Base-by-base conservation (phyloP, 2,113 vertebrate species). In the Gavia stellata region DNA sequence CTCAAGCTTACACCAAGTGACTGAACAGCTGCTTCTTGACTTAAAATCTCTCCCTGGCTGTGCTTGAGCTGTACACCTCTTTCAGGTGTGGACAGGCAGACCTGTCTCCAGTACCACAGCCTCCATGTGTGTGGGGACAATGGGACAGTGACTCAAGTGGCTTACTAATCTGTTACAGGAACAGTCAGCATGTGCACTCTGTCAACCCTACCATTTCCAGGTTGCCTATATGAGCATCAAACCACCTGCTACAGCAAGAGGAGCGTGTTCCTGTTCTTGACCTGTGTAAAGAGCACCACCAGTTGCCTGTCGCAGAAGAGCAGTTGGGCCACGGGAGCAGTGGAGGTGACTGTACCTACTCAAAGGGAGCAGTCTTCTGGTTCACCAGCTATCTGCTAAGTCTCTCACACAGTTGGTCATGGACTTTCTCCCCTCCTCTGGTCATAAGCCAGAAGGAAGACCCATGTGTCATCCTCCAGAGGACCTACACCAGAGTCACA, bases 21-120 rank as follows among this genome's bases (percentile, higher is more conserved):
- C 88, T 82, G 71, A 95, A 92, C 94, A 96, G 93, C 93, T 96
- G 93, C 85, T 96, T 96, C 78, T 95, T 88, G 79, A 90, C 92
- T 97, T 93, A 70, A 93, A 86, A 77, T 82, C 66, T 88, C 78
- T 92, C 74, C 67, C 67, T 77, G 25, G 71, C 45, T 90, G 78
- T 93, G 79, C 85, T 80, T 38, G 50, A 85, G 66, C 50, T 85
- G 45, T 66, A 95, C 74, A 77, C 70, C 66, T 85, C 86, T 94
- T 79, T 91, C 92, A 96, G 83, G 78, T 96, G 91, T 95, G 92
- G 92, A 94, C 95, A 97, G 56, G 34, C 78, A 94, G 94, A 93
- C 91, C 86, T 96, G 81, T 65, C 68, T 86, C 50, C 26, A 67
- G 55, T 71, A 86, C 38, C 47, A 55, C 3, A 91, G 72, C 29